phyloP scores from a whole-genome alignment of 1,140 invertebrate genomes.

The Drosophila ogumai region DNA sequence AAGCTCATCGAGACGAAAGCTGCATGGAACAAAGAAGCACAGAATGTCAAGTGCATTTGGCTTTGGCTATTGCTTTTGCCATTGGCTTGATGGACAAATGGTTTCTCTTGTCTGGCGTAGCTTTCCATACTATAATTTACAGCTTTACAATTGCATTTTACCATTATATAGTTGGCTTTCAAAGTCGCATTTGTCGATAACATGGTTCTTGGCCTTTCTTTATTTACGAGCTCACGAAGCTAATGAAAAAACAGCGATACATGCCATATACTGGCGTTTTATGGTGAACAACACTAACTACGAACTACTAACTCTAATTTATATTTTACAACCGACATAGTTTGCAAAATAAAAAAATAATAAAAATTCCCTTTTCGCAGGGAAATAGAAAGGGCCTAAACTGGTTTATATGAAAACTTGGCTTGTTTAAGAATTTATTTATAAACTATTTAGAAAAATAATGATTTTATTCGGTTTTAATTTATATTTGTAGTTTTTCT shows the following conservation, averaged over 20 bases:
- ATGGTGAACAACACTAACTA: neutral
- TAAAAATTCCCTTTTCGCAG: neutral
- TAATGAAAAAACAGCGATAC: constrained; percentile 1
- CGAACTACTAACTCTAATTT: neutral
- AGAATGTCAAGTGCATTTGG: constrained; percentile 39
- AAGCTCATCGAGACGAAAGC: constrained; percentile 32
- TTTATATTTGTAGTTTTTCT: too few species aligned
- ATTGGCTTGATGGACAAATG: constrained; percentile 9
- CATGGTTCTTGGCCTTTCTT: constrained; percentile 4
- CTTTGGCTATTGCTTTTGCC: constrained; percentile 7
- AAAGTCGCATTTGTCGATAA: constrained; percentile 22
- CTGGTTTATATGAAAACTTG: neutral
- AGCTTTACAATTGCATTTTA: constrained; percentile 34
- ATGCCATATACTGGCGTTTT: constrained; percentile 1
- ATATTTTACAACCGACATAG: constrained; percentile 9
- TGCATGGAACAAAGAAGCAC: constrained; percentile 25
- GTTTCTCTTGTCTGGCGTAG: constrained; percentile 15
- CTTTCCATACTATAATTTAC: constrained; percentile 32
- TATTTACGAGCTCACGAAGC: constrained; percentile 11
- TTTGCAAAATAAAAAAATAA: neutral
- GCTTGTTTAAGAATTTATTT: neutral
- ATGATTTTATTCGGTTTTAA: too few species aligned
- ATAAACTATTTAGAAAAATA: too few species aligned
- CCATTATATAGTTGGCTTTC: constrained; percentile 25
- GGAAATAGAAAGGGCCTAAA: neutral